Evolutionary conservation across 2,888 invertebrate genomes (phyloP).

Genomic region (Drosophila leonis): DNA sequence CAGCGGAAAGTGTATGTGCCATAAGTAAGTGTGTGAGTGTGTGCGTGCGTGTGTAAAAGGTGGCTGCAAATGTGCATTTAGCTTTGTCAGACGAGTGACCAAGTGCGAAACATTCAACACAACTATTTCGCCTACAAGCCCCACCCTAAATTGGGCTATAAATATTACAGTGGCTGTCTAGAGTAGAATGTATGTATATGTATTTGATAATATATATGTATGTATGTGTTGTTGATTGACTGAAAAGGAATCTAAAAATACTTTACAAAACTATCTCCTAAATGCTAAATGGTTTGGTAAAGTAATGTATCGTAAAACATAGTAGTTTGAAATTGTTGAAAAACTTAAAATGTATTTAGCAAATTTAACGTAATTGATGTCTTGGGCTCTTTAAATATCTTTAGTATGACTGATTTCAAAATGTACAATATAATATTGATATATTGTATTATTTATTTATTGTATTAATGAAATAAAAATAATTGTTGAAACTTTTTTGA

Average conservation of each 20-base stretch:
- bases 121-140: constrained; percentile 21
- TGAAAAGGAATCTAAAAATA: constrained; percentile 2
- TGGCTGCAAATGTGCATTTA: constrained; percentile 52
- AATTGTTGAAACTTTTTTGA: no score
- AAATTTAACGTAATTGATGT: no score
- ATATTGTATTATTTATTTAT: no score
- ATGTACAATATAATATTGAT: no score
- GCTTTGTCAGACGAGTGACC: constrained; percentile 40
- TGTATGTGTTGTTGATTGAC: constrained; percentile 11
- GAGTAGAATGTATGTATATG: constrained; percentile 50
- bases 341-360: background rate
- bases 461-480: no score
- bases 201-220: no score
- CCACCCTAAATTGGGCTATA: constrained; percentile 48
- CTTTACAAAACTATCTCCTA: constrained; percentile 8
- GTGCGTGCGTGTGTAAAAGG: constrained; percentile 15
- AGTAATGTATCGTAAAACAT: background rate
- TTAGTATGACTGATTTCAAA: no score
- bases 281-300: background rate
- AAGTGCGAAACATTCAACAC: constrained; percentile 42
- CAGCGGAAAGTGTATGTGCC: constrained; percentile 15
- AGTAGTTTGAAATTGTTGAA: background rate
- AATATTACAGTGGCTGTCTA: constrained; percentile 69
- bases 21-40: background rate
- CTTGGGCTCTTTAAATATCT: no score